Evolutionary conservation across 2,113 vertebrate genomes (phyloP).

Genomic region (Hemichromis elongatus): DNA sequence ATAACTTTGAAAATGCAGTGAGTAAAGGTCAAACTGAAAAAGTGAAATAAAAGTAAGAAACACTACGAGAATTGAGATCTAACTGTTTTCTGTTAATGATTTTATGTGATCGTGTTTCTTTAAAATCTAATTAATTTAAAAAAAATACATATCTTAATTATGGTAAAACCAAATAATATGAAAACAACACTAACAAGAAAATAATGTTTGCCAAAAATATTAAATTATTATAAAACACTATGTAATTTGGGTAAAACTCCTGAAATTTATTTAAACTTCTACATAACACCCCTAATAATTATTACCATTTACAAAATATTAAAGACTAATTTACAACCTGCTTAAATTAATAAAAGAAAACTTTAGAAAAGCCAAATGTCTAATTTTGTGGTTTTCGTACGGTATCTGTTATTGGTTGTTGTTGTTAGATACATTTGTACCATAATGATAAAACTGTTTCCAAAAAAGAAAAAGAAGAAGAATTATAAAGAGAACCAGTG

Average conservation of each 20-base stretch:
- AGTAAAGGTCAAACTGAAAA: conserved; percentile 6
- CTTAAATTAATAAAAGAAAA: not conserved
- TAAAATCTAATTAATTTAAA: not conserved
- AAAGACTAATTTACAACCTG: not conserved
- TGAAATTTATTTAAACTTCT: not conserved
- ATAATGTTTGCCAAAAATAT: not conserved
- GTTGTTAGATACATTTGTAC: not conserved
- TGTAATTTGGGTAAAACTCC: not conserved
- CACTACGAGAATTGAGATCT: not conserved
- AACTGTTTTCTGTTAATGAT: not conserved
- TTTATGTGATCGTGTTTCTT: not conserved
- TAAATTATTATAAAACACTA: not conserved
- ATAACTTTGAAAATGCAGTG: not conserved
- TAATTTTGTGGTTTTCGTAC: not conserved
- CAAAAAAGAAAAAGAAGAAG: not conserved
- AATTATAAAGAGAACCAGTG: not conserved
- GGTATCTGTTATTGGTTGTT: not conserved
- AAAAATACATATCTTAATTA: not conserved
- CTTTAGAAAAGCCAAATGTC: not conserved
- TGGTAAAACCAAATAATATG: not conserved
- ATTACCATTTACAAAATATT: not conserved
- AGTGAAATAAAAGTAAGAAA: not conserved
- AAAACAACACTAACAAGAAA: not conserved
- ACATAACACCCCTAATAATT: not conserved
- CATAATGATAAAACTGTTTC: not conserved